Conservation (phyloP, 2,888 invertebrate genomes). For the Coleophora deauratella region DNA sequence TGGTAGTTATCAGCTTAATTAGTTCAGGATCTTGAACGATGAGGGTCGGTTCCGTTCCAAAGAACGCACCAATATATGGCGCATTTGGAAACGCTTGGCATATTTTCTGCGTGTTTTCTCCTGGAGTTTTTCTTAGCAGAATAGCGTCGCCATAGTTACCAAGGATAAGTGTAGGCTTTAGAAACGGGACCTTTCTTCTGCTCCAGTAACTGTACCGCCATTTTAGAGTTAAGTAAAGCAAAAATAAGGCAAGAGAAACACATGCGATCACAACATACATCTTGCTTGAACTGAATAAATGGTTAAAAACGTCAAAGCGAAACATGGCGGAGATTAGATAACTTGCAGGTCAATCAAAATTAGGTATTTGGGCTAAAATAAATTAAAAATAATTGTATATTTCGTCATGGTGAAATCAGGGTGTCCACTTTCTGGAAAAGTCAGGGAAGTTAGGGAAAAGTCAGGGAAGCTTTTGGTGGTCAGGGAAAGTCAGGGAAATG, state of each 20-base stretch:
- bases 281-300: neutral
- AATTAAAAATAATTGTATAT: too few relatives aligned
- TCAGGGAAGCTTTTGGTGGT: too few relatives aligned
- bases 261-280: neutral
- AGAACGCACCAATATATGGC: conserved; percentile 43
- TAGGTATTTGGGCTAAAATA: too few relatives aligned
- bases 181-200: conserved; percentile 30
- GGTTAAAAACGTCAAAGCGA: too few relatives aligned
- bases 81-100: conserved; percentile 34
- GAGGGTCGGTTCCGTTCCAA: conserved; percentile 19
- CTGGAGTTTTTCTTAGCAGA: conserved; percentile 25
- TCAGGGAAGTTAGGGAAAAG: too few relatives aligned
- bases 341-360: too few relatives aligned
- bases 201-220: conserved; percentile 39
- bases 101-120: conserved; percentile 26
- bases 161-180: conserved; percentile 31
- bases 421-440: too few relatives aligned
- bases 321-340: too few relatives aligned
- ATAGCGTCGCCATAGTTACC: conserved; percentile 42
- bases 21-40: conserved; percentile 24
- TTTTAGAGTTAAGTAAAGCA: conserved; percentile 2
- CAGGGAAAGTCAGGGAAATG: too few relatives aligned
- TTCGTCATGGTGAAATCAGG: too few relatives aligned
- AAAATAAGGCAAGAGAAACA: neutral
- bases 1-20: conserved; percentile 19